Evolutionary conservation across 2,888 invertebrate species (phyloP).

Genomic region (Thalpophila matura): DNA sequence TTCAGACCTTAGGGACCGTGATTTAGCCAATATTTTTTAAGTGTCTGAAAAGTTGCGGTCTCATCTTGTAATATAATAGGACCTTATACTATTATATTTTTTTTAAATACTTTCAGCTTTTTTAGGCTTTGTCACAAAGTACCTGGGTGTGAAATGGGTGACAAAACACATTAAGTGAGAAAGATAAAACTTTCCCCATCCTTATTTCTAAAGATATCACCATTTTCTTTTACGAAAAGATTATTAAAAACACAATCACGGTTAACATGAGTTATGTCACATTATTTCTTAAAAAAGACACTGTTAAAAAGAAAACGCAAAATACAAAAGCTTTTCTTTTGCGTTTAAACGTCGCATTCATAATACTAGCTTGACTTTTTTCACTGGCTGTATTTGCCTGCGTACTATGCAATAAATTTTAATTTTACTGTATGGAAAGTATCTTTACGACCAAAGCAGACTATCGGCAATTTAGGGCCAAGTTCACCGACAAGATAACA

Average conservation of each 20-base stretch:
- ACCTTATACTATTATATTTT: neutral
- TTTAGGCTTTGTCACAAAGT: neutral
- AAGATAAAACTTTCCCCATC: conserved; percentile 5
- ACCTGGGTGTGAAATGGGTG: neutral
- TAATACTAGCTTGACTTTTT: neutral
- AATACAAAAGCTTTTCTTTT: conserved; percentile 2
- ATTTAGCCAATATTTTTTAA: neutral
- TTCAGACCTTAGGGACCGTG: neutral
- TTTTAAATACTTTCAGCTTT: neutral
- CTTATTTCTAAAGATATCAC: conserved; percentile 10
- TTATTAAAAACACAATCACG: conserved; percentile 11
- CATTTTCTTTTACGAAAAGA: conserved; percentile 5
- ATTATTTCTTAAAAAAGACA: neutral
- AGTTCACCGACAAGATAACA: too few relatives aligned
- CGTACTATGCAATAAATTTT: too few relatives aligned
- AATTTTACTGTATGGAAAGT: too few relatives aligned
- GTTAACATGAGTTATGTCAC: neutral
- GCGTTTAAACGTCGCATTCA: neutral
- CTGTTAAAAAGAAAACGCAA: neutral
- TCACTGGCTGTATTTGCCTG: neutral
- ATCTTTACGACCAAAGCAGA: too few relatives aligned
- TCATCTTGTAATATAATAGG: too few relatives aligned
- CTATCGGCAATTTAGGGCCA: too few relatives aligned
- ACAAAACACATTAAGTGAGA: conserved; percentile 6
- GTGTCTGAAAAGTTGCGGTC: too few relatives aligned